Evolutionary conservation across 2,888 invertebrate species (phyloP).

Genomic region (Acrobasis repandana): DNA sequence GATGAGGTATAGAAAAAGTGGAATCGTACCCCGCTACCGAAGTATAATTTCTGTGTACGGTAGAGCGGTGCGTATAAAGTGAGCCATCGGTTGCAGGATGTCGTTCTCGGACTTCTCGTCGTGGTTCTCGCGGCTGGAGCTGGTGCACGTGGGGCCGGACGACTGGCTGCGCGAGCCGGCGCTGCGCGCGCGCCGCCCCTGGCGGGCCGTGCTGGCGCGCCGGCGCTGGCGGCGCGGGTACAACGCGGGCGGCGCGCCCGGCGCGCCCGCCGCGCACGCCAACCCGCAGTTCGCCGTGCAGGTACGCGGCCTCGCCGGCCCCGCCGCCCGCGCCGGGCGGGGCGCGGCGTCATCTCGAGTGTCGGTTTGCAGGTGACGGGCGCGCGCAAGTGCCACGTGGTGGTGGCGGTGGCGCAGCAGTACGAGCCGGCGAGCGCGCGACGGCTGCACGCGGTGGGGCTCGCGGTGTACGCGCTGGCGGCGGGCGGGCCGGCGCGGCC

Average conservation of each 20-base stretch:
- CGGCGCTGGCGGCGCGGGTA: conserved; percentile 86
- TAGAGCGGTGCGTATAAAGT: too few relatives aligned
- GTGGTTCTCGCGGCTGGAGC: conserved; percentile 86
- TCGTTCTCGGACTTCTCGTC: conserved; percentile 86
- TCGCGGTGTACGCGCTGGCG: conserved; percentile 88
- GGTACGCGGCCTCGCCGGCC: neutral
- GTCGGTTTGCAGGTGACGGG: conserved; percentile 83
- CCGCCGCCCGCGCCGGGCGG: neutral
- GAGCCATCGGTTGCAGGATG: conserved; percentile 82
- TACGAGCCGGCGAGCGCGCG: conserved; percentile 76
- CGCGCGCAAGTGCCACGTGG: conserved; percentile 86
- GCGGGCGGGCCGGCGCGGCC: conserved; percentile 63
- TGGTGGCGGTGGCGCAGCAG: conserved; percentile 87
- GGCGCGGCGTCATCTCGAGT: neutral
- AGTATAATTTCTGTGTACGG: too few relatives aligned
- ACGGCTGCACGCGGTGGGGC: conserved; percentile 85
- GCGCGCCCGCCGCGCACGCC: conserved; percentile 39
- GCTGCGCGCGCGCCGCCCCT: conserved; percentile 85
- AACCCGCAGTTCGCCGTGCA: neutral
- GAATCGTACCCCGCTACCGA: too few relatives aligned
- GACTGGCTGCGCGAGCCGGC: conserved; percentile 88
- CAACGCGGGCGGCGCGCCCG: conserved; percentile 88
- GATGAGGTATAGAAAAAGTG: too few relatives aligned
- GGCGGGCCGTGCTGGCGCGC: conserved; percentile 87
- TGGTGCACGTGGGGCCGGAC: conserved; percentile 90